A percentile compares a stretch with the other conserved stretches of the same genome.
phyloP scores from a whole-genome alignment of 2,888 invertebrate genomes.

The Monochamus alternatus region DNA sequence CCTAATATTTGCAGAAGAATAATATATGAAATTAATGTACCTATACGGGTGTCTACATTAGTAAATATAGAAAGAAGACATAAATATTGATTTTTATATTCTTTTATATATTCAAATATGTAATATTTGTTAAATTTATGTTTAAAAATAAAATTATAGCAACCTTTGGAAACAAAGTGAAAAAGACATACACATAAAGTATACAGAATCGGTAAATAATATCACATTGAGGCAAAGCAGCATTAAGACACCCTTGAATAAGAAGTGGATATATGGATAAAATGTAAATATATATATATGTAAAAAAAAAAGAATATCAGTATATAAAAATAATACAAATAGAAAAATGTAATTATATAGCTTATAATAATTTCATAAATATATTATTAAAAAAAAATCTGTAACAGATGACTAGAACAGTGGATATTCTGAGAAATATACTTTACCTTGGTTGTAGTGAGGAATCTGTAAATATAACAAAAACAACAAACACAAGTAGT shows the following conservation, averaged over 20 bases:
- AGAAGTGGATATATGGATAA: too few species aligned
- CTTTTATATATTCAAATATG: too few species aligned
- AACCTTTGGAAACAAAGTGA: neutral
- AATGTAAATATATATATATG: neutral
- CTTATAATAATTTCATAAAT: neutral
- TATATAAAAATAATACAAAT: neutral
- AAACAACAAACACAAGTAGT: constrained; percentile 62
- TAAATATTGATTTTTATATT: too few species aligned
- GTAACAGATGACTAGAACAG: neutral
- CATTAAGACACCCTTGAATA: neutral
- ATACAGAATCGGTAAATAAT: neutral
- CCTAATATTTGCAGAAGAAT: too few species aligned
- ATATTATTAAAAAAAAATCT: constrained; percentile 28
- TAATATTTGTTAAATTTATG: too few species aligned
- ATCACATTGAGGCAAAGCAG: neutral
- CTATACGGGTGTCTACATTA: too few species aligned
- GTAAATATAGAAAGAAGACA: too few species aligned
- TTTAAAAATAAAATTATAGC: too few species aligned
- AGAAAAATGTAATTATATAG: neutral
- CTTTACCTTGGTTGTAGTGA: constrained; percentile 49
- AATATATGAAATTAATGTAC: too few species aligned
- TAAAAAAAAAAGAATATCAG: neutral
- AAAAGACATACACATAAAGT: neutral
- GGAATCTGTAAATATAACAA: constrained; percentile 59
- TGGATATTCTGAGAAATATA: constrained; percentile 39